These are phyloP conservation scores for Avahi laniger DNA, from an alignment of 2,797 vertebrate species.

Conservation along the genomic window DNA sequence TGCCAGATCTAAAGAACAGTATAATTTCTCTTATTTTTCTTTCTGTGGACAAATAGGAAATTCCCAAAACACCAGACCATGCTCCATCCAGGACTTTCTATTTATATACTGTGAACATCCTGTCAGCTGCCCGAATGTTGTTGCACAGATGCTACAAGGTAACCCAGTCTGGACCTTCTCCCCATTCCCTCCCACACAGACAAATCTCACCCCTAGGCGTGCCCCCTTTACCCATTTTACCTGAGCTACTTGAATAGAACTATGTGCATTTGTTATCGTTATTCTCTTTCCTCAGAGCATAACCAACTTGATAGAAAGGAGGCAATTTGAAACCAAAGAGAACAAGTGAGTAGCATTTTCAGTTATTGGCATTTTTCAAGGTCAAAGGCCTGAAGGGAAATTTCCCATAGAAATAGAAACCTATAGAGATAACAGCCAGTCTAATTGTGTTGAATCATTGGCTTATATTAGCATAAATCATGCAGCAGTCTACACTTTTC, in stretches of 20 bases:
- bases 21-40: background rate
- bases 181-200: background rate
- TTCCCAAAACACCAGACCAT: constrained; percentile 96
- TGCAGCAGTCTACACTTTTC: background rate
- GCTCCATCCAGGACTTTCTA: constrained; percentile 97
- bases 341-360: constrained; percentile 90
- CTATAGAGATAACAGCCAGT: background rate
- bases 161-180: background rate
- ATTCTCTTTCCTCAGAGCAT: constrained; percentile 86
- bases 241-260: background rate
- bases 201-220: rapidly evolving
- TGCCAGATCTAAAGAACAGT: constrained; percentile 16
- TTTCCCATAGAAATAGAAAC: background rate
- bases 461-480: background rate
- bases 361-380: background rate
- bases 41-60: constrained; percentile 87
- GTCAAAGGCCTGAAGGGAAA: background rate
- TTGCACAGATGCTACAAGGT: constrained; percentile 96
- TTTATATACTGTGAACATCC: constrained; percentile 93
- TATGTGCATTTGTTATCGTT: background rate
- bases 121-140: constrained; percentile 90
- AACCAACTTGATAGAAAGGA: constrained; percentile 93
- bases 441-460: background rate
- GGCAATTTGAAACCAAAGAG: constrained; percentile 93
- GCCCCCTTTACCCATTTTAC: background rate